These are phyloP conservation scores for Pemphredon lugubris DNA, from an alignment of 2,888 invertebrate species.

Conservation along the genomic window DNA sequence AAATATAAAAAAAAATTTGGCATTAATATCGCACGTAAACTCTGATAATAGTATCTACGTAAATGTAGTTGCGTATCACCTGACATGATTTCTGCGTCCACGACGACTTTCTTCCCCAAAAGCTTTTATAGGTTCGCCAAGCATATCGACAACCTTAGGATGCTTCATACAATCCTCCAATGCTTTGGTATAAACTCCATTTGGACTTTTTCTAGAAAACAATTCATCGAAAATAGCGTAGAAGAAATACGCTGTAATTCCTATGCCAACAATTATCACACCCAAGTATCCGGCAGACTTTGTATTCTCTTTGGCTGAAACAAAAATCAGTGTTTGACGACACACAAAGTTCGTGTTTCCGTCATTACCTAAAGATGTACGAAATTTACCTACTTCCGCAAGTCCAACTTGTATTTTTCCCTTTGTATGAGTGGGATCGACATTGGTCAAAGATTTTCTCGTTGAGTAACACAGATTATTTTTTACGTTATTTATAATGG, in stretches of 20 bases:
- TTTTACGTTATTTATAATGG: constrained; percentile 3
- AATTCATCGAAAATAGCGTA: constrained; percentile 93
- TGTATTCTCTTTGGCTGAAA: constrained; percentile 91
- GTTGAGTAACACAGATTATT: constrained; percentile 56
- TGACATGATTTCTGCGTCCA: constrained; percentile 91
- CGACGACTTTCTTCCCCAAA: constrained; percentile 93
- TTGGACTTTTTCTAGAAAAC: constrained; percentile 93
- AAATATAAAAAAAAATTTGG: constrained; percentile 55
- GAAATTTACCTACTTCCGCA: constrained; percentile 76
- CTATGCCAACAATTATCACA: constrained; percentile 90
- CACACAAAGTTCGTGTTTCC: background rate
- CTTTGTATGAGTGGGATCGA: constrained; percentile 1
- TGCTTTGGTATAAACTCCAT: constrained; percentile 91
- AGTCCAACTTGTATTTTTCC: constrained; percentile 71
- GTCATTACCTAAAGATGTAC: background rate
- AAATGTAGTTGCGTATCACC: too few relatives aligned
- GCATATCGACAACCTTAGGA: constrained; percentile 88
- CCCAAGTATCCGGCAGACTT: constrained; percentile 93
- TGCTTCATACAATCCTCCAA: constrained; percentile 89
- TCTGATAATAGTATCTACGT: too few relatives aligned
- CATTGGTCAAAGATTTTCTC: constrained; percentile 62
- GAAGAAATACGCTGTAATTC: constrained; percentile 91
- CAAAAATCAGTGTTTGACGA: constrained; percentile 26
- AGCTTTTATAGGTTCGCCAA: constrained; percentile 94
- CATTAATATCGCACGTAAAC: too few relatives aligned